phyloP scores from a whole-genome alignment of 2,888 invertebrate genomes.

The Dysmachus trigonus region DNA sequence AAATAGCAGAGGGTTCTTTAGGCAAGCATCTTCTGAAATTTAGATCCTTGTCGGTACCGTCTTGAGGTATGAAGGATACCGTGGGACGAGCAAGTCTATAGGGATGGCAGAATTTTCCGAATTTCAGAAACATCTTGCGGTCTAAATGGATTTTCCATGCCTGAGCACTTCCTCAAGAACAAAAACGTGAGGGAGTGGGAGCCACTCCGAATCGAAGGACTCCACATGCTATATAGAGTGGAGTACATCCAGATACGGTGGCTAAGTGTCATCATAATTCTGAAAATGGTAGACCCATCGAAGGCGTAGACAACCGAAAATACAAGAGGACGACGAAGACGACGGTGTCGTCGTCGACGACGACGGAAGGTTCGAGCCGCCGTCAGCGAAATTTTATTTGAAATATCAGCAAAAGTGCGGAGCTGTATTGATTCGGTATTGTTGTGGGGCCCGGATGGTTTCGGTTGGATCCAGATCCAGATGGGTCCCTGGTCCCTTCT shows the following conservation, averaged over 20 bases:
- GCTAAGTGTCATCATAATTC: conserved; percentile 41
- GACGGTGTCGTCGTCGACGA: not conserved
- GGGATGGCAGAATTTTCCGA: not conserved
- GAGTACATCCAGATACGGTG: not conserved
- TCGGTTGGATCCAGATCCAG: not conserved
- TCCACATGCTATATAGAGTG: not conserved
- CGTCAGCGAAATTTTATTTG: conserved; percentile 55
- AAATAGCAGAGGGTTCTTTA: conserved; percentile 13
- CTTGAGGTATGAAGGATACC: not conserved
- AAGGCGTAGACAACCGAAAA: conserved; percentile 28
- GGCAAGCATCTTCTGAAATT: not conserved
- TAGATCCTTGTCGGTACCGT: conserved; percentile 19
- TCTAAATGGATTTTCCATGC: conserved; percentile 48
- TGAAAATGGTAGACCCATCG: conserved; percentile 27
- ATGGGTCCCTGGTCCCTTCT: not conserved
- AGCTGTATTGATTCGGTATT: conserved; percentile 38
- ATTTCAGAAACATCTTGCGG: conserved; percentile 47
- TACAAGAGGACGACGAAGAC: not conserved
- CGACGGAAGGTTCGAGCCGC: conserved; percentile 13
- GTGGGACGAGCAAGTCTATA: not conserved
- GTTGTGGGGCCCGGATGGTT: conserved; percentile 7
- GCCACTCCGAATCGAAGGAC: not conserved
- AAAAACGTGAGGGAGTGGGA: conserved; percentile 2
- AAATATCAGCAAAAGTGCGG: conserved; percentile 54
- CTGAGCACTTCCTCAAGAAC: conserved; percentile 40